Conservation (phyloP, 53 echinoderm and acorn worm species). For the Stichopus horrens region DNA sequence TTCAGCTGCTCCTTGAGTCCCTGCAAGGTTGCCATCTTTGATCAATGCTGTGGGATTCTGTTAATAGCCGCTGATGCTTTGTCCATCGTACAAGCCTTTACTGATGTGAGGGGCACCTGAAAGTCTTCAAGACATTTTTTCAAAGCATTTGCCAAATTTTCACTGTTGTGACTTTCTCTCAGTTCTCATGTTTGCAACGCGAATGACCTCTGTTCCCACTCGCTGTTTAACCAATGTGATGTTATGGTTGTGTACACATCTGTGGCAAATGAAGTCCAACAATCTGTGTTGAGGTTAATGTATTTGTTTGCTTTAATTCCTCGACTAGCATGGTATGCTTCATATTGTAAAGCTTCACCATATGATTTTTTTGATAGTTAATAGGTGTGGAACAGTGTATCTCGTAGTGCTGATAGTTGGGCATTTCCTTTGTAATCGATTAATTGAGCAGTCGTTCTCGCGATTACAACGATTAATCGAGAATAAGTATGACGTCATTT, state of each 20-base stretch:
- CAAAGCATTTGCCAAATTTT: constrained; percentile 14
- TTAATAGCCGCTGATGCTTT: constrained; percentile 15
- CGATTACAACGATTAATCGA: too few species aligned
- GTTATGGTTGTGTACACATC: constrained; percentile 8
- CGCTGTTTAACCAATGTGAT: constrained; percentile 24
- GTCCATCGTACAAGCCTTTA: background rate
- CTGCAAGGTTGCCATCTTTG: too few species aligned
- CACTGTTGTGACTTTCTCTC: constrained; percentile 17
- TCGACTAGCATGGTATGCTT: constrained; percentile 1
- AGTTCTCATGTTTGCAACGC: constrained; percentile 17
- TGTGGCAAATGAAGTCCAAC: constrained; percentile 24
- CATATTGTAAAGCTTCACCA: constrained; percentile 17
- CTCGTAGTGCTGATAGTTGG: too few species aligned
- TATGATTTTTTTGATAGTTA: constrained; percentile 20
- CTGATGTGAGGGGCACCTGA: background rate
- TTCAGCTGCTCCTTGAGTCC: too few species aligned
- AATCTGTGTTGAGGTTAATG: constrained; percentile 11
- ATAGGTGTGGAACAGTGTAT: constrained; percentile 16
- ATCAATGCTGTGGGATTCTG: background rate
- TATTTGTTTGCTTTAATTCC: background rate
- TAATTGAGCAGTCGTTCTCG: too few species aligned
- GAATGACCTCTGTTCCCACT: constrained; percentile 7
- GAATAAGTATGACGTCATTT: too few species aligned
- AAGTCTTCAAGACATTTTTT: constrained; percentile 22
- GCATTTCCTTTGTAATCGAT: too few species aligned